A percentile compares a stretch with the other conserved stretches of the same genome.
Conservation (phyloP, 2,113 vertebrate species). For the Cinclus cinclus region DNA sequence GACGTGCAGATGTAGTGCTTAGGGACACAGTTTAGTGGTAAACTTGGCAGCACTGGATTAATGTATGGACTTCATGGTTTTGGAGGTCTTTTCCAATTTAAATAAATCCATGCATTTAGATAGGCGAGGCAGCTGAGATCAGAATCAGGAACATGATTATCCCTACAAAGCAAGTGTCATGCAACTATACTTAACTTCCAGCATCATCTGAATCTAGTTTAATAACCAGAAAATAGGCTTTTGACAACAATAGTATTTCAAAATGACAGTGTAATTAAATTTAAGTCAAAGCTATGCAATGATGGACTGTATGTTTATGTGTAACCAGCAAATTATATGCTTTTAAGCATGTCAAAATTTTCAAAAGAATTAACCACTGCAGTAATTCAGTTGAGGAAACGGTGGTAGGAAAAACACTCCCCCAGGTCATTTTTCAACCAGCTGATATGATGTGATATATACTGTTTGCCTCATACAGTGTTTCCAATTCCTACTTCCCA, state of each 20-base stretch:
- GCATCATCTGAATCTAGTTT: constrained; percentile 34
- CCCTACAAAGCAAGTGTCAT: background rate
- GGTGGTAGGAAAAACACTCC: background rate
- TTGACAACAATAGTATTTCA: constrained; percentile 66
- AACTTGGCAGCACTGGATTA: background rate
- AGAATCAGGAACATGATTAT: constrained; percentile 3
- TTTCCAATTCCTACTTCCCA: constrained; percentile 17
- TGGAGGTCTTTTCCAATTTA: background rate
- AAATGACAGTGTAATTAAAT: constrained; percentile 68
- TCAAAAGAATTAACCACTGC: constrained; percentile 54
- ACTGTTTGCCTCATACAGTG: background rate
- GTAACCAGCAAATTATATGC: constrained; percentile 65
- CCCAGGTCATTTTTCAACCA: constrained; percentile 37
- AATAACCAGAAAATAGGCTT: constrained; percentile 66
- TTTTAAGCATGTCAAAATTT: constrained; percentile 60
- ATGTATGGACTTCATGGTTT: background rate
- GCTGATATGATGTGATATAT: constrained; percentile 18
- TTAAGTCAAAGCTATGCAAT: constrained; percentile 61
- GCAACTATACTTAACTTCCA: constrained; percentile 27
- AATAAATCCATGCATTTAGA: background rate
- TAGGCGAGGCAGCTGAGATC: background rate
- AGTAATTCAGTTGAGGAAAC: constrained; percentile 33
- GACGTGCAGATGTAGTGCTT: background rate
- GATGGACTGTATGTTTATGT: constrained; percentile 55
- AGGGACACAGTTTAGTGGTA: background rate